phyloP scores from a whole-genome alignment of 2,797 vertebrate genomes.

The Pteronotus mesoamericanus region DNA sequence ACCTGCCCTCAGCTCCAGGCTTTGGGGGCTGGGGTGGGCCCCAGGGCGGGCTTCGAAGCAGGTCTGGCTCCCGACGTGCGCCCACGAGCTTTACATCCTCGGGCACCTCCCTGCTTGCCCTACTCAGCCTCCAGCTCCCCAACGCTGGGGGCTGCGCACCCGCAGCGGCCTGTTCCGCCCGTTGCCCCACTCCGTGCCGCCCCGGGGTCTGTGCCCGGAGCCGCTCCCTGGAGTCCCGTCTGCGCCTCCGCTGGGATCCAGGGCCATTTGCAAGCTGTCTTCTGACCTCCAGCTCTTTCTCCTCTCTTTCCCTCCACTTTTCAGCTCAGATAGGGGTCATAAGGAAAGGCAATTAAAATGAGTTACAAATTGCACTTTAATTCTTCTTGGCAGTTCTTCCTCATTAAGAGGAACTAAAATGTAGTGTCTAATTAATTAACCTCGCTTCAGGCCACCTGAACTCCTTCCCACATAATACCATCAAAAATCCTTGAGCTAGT shows the following conservation, averaged over 20 bases:
- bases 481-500: not conserved
- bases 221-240: not conserved
- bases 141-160: accelerated
- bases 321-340: not conserved
- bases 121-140: not conserved
- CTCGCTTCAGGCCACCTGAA: not conserved
- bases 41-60: accelerated
- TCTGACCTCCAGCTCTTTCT: not conserved
- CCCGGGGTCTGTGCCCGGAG: not conserved
- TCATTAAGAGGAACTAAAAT: conserved; percentile 40
- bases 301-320: not conserved
- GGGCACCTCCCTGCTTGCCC: accelerated
- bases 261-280: not conserved
- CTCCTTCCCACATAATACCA: not conserved
- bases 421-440: conserved; percentile 1
- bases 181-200: not conserved
- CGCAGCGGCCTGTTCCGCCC: not conserved
- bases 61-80: not conserved
- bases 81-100: not conserved
- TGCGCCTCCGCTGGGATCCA: not conserved
- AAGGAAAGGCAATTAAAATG: conserved; percentile 4
- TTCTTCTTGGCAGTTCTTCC: conserved; percentile 45
- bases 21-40: no score
- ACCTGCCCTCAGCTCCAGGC: not conserved
- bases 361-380: conserved; percentile 39